Evolutionary conservation across 2,888 invertebrate species (phyloP), one percentile per base, ranked within the genome.

Genomic region (Acrobeloides nanus): DNA sequence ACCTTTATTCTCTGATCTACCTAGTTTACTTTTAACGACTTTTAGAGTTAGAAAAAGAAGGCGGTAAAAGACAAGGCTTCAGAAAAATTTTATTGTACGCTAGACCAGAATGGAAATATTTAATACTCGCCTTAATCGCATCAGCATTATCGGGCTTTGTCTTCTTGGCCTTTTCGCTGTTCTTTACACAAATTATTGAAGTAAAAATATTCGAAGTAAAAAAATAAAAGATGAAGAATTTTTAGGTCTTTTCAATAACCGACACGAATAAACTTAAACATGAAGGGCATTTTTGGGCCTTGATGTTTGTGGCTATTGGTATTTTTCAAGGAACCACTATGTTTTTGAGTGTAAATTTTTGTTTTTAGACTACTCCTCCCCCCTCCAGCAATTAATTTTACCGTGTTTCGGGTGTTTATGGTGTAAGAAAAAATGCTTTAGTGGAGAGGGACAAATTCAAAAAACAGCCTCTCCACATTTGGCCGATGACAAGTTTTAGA

Each of bases 81-180:
- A 48, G 59, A 41, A 56, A 68, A 26, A 72, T 78, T 34, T 47
- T 78, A 38, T 59, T 59, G 20, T 61, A 75, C 58, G 76, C 77
- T 38, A 51, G 66, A 3, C 69, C 75, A 1, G 77, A 78, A 57
- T 76, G 75, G 76, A 53, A 40, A 7, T 70, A 54, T 47, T 72
- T 78, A 20, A 12, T 74, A 10, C 26, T 74, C 4, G 78, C 75
- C 3, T 69, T 75, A 42, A 44, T 78, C 17, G 64, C 64, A 3
- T 66, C 74, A 6, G 25, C 74, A n/a, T 50, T 77, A 18, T 73
- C 74, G 51, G 78, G 78, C 12, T 38, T 43, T 27, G 66, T 76
- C 4, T 76, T 77, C 66, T 78, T 79, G 3, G 70, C 75, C 2
- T 79, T 78, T 66, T 76, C 79, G 17, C 65, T 78, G 21, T 76